Evolutionary conservation across 2,888 invertebrate species (phyloP), one percentile per base, ranked within the genome.

Genomic region (Phaedon cochleariae): DNA sequence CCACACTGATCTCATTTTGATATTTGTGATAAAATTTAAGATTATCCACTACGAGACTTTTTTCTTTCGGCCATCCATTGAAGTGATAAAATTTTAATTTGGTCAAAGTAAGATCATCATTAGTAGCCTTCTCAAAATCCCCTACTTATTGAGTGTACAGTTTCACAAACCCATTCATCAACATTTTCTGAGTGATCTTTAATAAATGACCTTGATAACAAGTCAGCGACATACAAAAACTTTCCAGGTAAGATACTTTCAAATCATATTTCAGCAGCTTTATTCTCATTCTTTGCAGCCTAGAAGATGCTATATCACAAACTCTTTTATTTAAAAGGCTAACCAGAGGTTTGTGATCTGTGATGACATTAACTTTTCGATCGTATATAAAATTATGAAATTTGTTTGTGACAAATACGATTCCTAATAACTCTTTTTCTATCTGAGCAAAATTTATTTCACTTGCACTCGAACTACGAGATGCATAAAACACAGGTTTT

Each of bases 381-480:
- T 41, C 45, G 17, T 52, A 61, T 48, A 26, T 26, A 26, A 26
- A 26, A 26, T 26, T 26, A 26, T 26, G 26, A 6, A 26, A 26
- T 26, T 26, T 26, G 3, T 3, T 26, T 26, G 26, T 26, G 3
- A 6, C 26, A 26, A 26, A 26, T 3, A 26, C 26, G 6, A 26
- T 5, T 5, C 26, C 26, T 6, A 26, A 6, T 6, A 26, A 6
- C 6, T 26, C 26, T 26, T 60, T 64, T 48, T 64, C 60, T 17
- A 64, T 64, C 31, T 59, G 59, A 12, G 60, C 29, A 51, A 49
- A 60, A 20, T 52, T 60, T 10, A 2, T 17, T 60, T 59, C 55
- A n/a, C 31, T n/a, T 31, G 37, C 6, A 4, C 41, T 60, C 9
- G 59, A 17, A 54, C 60, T 54, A 15, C 61, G 10, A 10, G 61